Evolutionary conservation across 23 tunicate species (phyloP).

Genomic region (Ascidia mentula): DNA sequence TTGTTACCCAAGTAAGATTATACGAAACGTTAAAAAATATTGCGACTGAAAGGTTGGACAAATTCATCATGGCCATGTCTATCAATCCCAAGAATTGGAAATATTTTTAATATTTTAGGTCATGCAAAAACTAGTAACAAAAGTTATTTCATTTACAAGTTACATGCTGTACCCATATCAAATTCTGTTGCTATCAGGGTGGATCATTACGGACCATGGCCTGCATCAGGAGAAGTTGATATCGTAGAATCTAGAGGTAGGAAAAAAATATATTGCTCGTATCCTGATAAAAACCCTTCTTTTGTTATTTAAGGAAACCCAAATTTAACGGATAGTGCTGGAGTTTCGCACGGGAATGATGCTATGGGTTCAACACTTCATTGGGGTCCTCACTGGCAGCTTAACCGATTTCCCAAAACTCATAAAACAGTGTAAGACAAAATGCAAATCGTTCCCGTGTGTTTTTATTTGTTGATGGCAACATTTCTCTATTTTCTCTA

Average conservation of each 20-base stretch:
- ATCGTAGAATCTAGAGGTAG: constrained; percentile 85
- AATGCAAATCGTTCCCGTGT: too few species aligned
- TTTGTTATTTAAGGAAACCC: constrained; percentile 31
- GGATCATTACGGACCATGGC: constrained; percentile 83
- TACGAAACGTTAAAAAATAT: too few species aligned
- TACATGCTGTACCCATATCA: not conserved
- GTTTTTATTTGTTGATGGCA: too few species aligned
- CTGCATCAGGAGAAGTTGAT: constrained; percentile 97
- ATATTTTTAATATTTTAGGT: too few species aligned
- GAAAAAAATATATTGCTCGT: not conserved
- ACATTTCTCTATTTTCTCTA: too few species aligned
- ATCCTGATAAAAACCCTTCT: not conserved
- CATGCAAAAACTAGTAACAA: too few species aligned
- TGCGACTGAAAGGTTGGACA: too few species aligned
- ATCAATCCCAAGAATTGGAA: too few species aligned
- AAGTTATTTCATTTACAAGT: too few species aligned
- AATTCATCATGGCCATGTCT: too few species aligned
- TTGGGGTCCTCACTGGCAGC: constrained; percentile 95
- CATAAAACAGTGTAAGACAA: constrained; percentile 58
- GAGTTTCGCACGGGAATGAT: constrained; percentile 81
- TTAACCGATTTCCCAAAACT: constrained; percentile 71
- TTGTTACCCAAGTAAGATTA: constrained; percentile 75
- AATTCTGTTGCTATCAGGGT: constrained; percentile 13
- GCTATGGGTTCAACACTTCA: constrained; percentile 84
- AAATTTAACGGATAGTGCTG: constrained; percentile 39